These are phyloP conservation scores for Ceramica pisi DNA, from an alignment of 2,888 invertebrate genomes.

Conservation along the genomic window DNA sequence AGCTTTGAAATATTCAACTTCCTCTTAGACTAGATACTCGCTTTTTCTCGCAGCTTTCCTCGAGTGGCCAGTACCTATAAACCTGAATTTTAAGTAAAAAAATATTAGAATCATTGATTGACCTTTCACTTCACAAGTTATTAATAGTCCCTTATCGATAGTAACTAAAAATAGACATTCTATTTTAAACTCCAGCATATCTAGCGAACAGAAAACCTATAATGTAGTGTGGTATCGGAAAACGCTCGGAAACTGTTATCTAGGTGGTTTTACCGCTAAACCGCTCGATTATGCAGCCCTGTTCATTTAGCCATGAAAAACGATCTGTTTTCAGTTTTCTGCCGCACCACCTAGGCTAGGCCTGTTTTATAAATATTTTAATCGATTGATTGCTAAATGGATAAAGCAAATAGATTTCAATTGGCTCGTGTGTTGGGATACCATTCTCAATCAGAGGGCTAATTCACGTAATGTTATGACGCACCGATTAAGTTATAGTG, in stretches of 20 bases:
- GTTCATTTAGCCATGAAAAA: slow-evolving; percentile 52
- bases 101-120: no score
- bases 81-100: no score
- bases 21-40: not conserved
- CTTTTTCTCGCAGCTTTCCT: not conserved
- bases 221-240: slow-evolving; percentile 46
- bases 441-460: not conserved
- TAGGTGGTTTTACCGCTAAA: slow-evolving; percentile 34
- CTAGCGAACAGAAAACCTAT: slow-evolving; percentile 14
- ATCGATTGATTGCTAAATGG: not conserved
- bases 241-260: slow-evolving; percentile 56
- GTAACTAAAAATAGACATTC: slow-evolving; percentile 23
- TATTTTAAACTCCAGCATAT: slow-evolving; percentile 5
- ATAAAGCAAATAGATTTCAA: slow-evolving; percentile 19
- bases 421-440: not conserved
- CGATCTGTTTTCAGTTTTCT: slow-evolving; percentile 13
- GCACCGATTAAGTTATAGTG: no score
- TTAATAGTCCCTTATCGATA: not conserved
- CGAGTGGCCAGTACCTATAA: no score
- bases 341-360: not conserved
- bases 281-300: slow-evolving; percentile 48
- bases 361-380: slow-evolving; percentile 32
- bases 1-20: not conserved
- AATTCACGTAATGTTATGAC: no score
- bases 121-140: not conserved